phyloP scores from a whole-genome alignment of 2,888 invertebrate species.

The Malthinus seriepunctatus region DNA sequence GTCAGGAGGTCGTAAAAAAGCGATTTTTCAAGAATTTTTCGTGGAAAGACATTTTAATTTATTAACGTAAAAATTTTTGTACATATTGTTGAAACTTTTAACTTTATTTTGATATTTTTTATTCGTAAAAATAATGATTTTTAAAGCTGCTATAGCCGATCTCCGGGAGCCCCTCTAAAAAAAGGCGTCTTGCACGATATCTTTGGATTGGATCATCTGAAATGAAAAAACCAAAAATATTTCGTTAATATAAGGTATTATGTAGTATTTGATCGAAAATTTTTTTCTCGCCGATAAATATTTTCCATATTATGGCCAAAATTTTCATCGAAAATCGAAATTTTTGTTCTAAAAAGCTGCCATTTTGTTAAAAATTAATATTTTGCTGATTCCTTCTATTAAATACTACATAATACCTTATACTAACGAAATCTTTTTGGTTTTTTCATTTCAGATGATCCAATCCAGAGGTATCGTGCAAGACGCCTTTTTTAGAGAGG shows the following conservation, averaged over 20 bases:
- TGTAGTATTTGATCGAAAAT: constrained; percentile 1
- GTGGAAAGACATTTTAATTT: constrained; percentile 4
- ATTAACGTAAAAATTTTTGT: not conserved
- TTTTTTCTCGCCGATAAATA: no score
- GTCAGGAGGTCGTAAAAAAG: constrained; percentile 5
- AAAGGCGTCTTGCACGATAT: constrained; percentile 2
- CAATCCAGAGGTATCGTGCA: no score
- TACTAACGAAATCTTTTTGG: no score
- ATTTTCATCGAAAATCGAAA: no score
- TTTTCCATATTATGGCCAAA: no score
- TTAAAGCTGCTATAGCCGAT: not conserved
- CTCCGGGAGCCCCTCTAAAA: constrained; percentile 6
- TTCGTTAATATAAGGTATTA: not conserved
- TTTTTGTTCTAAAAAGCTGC: no score
- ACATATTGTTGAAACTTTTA: constrained; percentile 3
- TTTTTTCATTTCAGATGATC: no score
- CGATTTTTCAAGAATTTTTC: constrained; percentile 5
- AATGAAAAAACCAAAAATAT: not conserved
- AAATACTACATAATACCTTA: no score
- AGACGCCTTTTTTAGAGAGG: no score
- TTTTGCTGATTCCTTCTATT: no score
- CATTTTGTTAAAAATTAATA: no score
- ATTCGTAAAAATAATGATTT: constrained; percentile 5
- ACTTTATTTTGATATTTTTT: not conserved
- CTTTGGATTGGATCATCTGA: constrained; percentile 3